Percentiles rank a stretch among this genome's conserved stretches.
Conservation (phyloP, 2,113 vertebrate species). For the Tachycineta bicolor region DNA sequence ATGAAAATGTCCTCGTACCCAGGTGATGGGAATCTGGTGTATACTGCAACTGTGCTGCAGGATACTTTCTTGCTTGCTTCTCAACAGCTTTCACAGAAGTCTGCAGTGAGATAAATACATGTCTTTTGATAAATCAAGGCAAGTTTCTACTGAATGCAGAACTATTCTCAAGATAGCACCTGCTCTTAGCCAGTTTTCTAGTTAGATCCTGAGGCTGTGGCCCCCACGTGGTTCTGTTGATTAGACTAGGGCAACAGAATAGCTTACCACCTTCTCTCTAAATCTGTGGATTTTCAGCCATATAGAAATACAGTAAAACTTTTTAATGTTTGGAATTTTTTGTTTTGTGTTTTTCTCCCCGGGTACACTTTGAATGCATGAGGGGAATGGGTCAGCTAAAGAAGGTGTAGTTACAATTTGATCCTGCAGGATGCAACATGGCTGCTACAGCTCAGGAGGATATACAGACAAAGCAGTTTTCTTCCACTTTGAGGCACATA, state of each 20-base stretch:
- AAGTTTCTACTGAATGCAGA: not conserved
- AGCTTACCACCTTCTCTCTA: not conserved
- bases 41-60: not conserved
- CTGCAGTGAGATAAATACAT: not conserved
- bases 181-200: not conserved
- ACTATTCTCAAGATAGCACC: not conserved
- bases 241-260: not conserved
- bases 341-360: too few species aligned
- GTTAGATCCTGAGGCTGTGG: not conserved
- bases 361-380: not conserved
- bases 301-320: not conserved
- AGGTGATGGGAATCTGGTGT: fast-evolving
- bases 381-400: not conserved
- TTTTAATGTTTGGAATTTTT: not conserved
- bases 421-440: not conserved
- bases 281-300: not conserved
- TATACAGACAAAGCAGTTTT: not conserved
- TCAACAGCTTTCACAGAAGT: not conserved
- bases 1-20: not conserved
- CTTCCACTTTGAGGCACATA: not conserved
- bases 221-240: not conserved
- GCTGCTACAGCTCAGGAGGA: not conserved
- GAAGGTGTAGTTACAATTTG: not conserved
- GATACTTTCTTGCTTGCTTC: not conserved
- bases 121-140: not conserved